Evolutionary conservation across 2,888 invertebrate genomes (phyloP), one percentile per base, ranked within the genome.

Genomic region (Eupeodes latifasciatus): DNA sequence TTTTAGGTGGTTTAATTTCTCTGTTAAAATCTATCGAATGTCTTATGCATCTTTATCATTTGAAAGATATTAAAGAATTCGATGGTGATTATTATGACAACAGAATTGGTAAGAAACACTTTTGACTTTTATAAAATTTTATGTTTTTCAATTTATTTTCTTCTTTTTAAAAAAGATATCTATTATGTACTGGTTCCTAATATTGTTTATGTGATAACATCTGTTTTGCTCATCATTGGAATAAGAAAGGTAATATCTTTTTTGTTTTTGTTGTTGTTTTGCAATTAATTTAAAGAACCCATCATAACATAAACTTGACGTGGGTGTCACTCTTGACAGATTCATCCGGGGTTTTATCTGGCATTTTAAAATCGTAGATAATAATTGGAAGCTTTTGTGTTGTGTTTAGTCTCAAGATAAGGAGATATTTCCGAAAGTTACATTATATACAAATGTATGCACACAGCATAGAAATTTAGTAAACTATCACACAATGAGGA

Each of bases 11-110:
- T 34, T 14, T 72, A 49, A 47, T 72, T 59, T 72, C 72, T 47
- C n/a, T 72, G 6, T 47, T 72, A 34, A 59, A 71, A 55, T 71
- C 71, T 14, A 71, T 71, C 55, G 71, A 71, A 44, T 71, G 71
- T 71, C 19, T 55, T 55, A 19, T 16, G 40, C 40, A 71, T 55
- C 71, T 71, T 0, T 71, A 71, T 71, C 40, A 55, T 71, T 19
- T 71, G 55, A 12, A 55, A 14, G 55, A 55, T 19, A 55, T 55
- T 51, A 40, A 55, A 67, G 51, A 67, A 67, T 5, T 67, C 19
- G 36, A 53, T 71, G 71, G 53, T 71, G 71, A 40, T 7, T 40
- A 55, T 3, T 55, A 55, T 55, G 71, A 71, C 16, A 44, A 6
- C 12, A 55, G 40, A 34, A 55, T 55, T 71, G 71, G 71, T 71